Evolutionary conservation across 2,888 invertebrate genomes (phyloP).

Genomic region (Eustalomyia histrio): DNA sequence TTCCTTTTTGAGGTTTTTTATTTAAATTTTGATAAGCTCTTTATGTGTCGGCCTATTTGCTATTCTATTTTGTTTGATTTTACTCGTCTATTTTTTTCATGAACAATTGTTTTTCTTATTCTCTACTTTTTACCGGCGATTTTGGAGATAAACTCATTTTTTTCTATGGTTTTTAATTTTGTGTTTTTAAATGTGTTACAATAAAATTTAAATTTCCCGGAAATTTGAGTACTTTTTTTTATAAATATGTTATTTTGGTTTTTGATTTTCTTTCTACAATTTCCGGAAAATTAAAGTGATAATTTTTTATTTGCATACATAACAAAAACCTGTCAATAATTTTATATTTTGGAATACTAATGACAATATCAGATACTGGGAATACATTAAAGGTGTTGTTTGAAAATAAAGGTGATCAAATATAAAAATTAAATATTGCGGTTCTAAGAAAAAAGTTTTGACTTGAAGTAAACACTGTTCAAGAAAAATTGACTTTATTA

Average conservation of each 20-base stretch:
- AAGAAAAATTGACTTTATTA: too few relatives aligned
- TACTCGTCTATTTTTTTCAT: slow-evolving; percentile 42
- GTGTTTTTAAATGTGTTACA: slow-evolving; percentile 34
- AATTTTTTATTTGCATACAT: slow-evolving; percentile 37
- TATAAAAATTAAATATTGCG: too few relatives aligned
- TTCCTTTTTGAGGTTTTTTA: slow-evolving; percentile 35
- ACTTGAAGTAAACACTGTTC: too few relatives aligned
- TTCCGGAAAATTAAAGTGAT: slow-evolving; percentile 29
- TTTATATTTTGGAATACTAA: background rate
- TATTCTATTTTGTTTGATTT: slow-evolving; percentile 5
- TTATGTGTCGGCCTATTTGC: slow-evolving; percentile 3
- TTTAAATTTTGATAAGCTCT: slow-evolving; percentile 57
- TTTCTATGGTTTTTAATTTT: background rate
- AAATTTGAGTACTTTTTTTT: slow-evolving; percentile 7
- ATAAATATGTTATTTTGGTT: slow-evolving; percentile 16
- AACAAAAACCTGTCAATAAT: slow-evolving; percentile 26
- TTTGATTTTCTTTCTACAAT: background rate
- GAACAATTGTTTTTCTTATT: slow-evolving; percentile 5
- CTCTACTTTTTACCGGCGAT: slow-evolving; percentile 24
- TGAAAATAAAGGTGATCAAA: too few relatives aligned
- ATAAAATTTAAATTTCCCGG: slow-evolving; percentile 54
- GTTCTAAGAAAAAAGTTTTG: too few relatives aligned
- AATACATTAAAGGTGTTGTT: background rate
- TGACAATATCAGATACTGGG: background rate
- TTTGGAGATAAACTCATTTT: slow-evolving; percentile 38